Percentiles rank a stretch among this genome's conserved stretches.
These are phyloP conservation scores for Hetaerina americana DNA, from an alignment of 1,140 invertebrate genomes.

Conservation along the genomic window DNA sequence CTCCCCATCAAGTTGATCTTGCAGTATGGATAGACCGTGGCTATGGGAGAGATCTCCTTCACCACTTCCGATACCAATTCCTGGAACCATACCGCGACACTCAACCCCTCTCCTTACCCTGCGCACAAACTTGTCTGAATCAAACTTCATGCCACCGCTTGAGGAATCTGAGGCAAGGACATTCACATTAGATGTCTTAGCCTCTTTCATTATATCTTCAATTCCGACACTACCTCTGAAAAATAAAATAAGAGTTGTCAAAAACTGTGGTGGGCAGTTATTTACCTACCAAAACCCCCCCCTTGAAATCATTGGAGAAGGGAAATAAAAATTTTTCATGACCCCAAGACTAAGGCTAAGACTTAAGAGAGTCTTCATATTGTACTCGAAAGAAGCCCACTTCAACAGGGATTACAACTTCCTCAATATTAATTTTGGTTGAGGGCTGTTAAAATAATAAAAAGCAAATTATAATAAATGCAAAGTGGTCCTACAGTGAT, in stretches of 20 bases:
- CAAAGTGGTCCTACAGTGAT: too few species aligned
- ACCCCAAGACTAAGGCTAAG: too few species aligned
- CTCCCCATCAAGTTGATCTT: constrained; percentile 33
- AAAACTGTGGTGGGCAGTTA: too few species aligned
- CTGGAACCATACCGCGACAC: background rate
- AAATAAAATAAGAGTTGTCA: background rate
- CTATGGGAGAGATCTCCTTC: constrained; percentile 28
- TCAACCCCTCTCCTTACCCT: background rate
- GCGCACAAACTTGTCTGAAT: constrained; percentile 43
- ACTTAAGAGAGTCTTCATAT: too few species aligned
- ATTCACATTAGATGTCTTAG: constrained; percentile 50
- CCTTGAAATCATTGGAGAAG: too few species aligned
- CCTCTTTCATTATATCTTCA: constrained; percentile 47
- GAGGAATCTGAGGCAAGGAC: constrained; percentile 36
- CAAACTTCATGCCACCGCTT: constrained; percentile 41
- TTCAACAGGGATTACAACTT: too few species aligned
- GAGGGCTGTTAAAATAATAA: too few species aligned
- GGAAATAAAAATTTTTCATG: too few species aligned
- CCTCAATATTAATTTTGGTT: too few species aligned
- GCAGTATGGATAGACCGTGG: constrained; percentile 30
- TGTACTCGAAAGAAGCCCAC: too few species aligned
- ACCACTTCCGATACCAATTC: constrained; percentile 18
- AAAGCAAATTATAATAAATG: too few species aligned
- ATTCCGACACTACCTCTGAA: constrained; percentile 21
- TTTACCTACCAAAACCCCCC: too few species aligned